Base-by-base conservation (phyloP, 2,113 vertebrate genomes). In the Hippocampus abdominalis region DNA sequence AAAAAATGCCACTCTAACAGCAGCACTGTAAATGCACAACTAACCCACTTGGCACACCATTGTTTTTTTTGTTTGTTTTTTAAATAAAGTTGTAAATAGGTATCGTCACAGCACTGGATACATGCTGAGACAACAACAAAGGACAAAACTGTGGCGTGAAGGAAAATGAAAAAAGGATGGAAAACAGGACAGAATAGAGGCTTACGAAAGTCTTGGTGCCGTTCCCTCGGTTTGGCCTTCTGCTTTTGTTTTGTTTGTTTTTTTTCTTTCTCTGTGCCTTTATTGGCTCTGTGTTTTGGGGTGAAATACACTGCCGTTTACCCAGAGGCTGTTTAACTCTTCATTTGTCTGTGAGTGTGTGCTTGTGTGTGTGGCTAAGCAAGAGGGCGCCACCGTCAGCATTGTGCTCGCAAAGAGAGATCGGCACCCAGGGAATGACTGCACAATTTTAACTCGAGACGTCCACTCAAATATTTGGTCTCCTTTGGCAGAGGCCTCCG, bases 241-340 rank as follows among this genome's bases (percentile, higher is more conserved):
- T 84, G 64, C 70, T 74, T 68, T 79, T 74, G 70, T 80, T 76
- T 75, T 66, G 25, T 73, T 73, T 78, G 79, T 70, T 75, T 73
- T 73, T 78, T 81, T 70, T 75, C 68, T 80, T 81, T 84, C 78
- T 74, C 71, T 56, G 66, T 81, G 75, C 80, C 74, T 25, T 36
- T 23, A 64, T 81, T 81, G 79, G 81, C 84, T 83, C 74, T 80
- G 66, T 79, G 65, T 78, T 85, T 75, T 83, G 82, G 80, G 80
- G 75, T 87, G 79, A 85, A 87, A 89, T 85, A 86, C 81, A 86
- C 80, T 83, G 84, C 81, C 75, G 60, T 84, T 84, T 82, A 81
- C 86, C 84, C 78, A 84, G 75, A 81, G 25, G 71, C 54, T 72
- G 83, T 80, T 84, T 82, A 73, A 78, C 80, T 82, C 68, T 83